Conservation (phyloP, 2,888 invertebrate species). For the Colostygia pectinataria region DNA sequence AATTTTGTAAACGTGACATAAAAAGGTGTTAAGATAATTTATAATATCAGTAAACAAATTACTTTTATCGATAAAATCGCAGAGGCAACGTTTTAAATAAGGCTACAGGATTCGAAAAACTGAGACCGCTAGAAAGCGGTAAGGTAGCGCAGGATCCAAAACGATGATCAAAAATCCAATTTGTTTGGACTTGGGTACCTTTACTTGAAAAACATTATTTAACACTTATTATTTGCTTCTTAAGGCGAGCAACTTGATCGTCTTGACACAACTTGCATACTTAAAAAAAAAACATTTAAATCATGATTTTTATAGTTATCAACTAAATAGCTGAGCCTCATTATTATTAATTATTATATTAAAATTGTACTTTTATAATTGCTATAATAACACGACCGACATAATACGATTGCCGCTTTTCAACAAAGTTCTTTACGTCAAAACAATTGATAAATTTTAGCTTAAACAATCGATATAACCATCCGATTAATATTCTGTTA, state of each 20-base stretch:
- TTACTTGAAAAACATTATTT: too few species aligned
- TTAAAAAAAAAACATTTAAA: too few species aligned
- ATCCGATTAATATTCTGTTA: slow-evolving; percentile 36
- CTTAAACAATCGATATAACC: slow-evolving; percentile 24
- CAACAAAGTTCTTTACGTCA: slow-evolving; percentile 10
- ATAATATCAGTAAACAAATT: slow-evolving; percentile 1
- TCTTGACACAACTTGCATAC: too few species aligned
- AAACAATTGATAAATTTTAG: slow-evolving; percentile 16
- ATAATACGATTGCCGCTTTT: neutral
- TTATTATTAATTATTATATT: too few species aligned
- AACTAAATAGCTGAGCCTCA: too few species aligned
- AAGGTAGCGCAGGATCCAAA: too few species aligned
- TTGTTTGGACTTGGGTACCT: too few species aligned
- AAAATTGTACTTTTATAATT: neutral
- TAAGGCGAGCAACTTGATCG: too few species aligned
- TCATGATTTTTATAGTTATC: too few species aligned
- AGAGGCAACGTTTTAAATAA: slow-evolving; percentile 2
- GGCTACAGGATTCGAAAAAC: neutral
- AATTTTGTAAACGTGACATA: neutral
- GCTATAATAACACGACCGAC: neutral
- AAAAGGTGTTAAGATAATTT: slow-evolving; percentile 5
- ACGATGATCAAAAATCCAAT: too few species aligned
- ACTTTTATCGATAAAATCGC: slow-evolving; percentile 13
- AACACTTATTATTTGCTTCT: too few species aligned
- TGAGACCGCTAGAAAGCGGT: neutral